These are phyloP conservation scores for Homarus gammarus DNA, from an alignment of 2,888 invertebrate genomes.

Conservation along the genomic window DNA sequence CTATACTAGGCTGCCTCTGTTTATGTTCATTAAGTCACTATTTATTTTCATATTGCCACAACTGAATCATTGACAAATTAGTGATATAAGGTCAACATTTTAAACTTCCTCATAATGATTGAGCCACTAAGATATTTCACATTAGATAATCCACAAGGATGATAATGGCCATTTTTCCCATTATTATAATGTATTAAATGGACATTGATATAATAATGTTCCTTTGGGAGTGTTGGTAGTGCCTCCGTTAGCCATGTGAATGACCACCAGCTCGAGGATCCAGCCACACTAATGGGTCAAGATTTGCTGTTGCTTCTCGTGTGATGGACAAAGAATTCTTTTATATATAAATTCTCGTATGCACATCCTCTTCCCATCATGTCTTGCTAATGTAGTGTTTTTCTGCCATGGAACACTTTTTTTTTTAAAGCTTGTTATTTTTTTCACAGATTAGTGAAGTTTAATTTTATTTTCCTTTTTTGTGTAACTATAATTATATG, in stretches of 20 bases:
- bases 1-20: no score
- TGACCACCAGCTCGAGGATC: neutral
- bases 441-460: neutral
- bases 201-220: no score
- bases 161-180: no score
- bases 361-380: neutral
- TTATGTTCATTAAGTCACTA: no score
- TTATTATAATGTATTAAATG: no score
- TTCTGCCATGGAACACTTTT: neutral
- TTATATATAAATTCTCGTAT: neutral
- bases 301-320: neutral
- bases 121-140: no score
- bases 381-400: neutral
- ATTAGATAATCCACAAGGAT: no score
- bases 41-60: no score
- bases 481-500: neutral
- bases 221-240: no score
- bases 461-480: neutral
- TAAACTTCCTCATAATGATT: no score
- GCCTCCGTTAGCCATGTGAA: neutral
- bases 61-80: no score
- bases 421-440: neutral
- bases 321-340: neutral
- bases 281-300: neutral
- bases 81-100: no score